Evolutionary conservation across 2,888 invertebrate genomes (phyloP).

Genomic region (Megalurothrips usitatus): DNA sequence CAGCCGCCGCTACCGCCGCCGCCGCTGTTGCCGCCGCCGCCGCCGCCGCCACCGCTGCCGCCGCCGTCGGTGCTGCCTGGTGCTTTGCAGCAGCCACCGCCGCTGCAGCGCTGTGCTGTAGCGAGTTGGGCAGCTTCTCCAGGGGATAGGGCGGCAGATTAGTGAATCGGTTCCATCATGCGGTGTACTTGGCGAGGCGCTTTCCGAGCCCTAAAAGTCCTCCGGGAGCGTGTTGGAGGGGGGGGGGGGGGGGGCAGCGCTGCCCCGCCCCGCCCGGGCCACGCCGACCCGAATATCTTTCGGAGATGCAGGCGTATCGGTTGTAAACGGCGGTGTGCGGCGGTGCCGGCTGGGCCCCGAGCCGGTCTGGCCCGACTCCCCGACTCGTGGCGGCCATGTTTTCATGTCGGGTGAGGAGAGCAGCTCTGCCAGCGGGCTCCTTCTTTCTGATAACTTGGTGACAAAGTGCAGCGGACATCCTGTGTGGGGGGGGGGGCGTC

Average conservation of each 20-base stretch:
- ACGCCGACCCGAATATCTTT: conserved; percentile 10
- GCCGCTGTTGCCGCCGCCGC: conserved; percentile 30
- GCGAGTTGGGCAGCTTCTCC: neutral
- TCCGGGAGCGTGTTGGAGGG: no score
- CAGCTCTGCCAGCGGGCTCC: conserved; percentile 28
- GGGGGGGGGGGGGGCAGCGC: neutral
- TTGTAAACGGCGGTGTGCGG: neutral
- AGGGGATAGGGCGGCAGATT: neutral
- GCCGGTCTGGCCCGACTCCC: conserved; percentile 8
- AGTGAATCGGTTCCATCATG: conserved; percentile 7
- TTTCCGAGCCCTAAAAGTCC: no score
- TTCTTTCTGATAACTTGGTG: conserved; percentile 27
- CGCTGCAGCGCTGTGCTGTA: conserved; percentile 29
- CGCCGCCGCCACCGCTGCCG: neutral
- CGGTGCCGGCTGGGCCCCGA: neutral
- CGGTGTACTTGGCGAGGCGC: neutral
- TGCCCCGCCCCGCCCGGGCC: neutral
- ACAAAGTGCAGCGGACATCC: neutral
- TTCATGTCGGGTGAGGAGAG: conserved; percentile 27
- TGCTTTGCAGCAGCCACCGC: conserved; percentile 29
- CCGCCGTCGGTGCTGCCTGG: conserved; percentile 31
- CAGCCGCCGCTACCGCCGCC: neutral
- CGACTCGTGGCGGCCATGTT: conserved; percentile 30
- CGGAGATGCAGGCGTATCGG: neutral
- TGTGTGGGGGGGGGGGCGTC: no score